These are phyloP conservation scores for Picathartes gymnocephalus DNA, from an alignment of 2,113 vertebrate genomes.

Conservation along the genomic window DNA sequence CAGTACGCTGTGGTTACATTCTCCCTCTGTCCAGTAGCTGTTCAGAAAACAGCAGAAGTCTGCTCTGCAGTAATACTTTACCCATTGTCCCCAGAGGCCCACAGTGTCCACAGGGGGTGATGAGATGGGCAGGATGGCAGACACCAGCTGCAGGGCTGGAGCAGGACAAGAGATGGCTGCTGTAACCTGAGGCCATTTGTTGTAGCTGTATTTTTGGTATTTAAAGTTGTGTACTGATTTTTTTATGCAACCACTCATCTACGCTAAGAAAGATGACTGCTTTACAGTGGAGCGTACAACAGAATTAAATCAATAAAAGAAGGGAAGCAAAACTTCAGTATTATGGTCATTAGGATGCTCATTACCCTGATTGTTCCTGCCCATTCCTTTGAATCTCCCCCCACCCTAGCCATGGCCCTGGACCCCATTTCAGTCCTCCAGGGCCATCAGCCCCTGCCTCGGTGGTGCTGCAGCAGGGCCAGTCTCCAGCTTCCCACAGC, in stretches of 20 bases:
- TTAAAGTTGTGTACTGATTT: not conserved
- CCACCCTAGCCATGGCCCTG: not conserved
- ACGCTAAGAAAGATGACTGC: not conserved
- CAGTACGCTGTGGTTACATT: fast-evolving
- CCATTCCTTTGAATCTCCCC: fast-evolving
- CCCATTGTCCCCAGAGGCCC: not conserved
- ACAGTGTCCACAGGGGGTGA: fast-evolving
- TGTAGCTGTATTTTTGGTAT: not conserved
- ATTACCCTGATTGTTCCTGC: fast-evolving
- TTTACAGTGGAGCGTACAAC: not conserved
- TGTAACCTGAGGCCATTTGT: not conserved
- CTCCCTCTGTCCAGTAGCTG: not conserved
- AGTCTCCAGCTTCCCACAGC: not conserved
- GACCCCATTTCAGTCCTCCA: no score
- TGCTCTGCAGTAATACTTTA: not conserved
- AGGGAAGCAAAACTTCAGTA: not conserved
- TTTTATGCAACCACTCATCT: not conserved
- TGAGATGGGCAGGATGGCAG: not conserved
- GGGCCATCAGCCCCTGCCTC: not conserved
- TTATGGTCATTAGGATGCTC: not conserved
- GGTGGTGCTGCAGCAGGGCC: not conserved
- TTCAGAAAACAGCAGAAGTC: not conserved
- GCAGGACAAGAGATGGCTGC: not conserved
- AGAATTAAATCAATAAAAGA: not conserved
- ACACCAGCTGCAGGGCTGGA: fast-evolving